Percentiles rank a stretch among this genome's conserved stretches.
phyloP scores from a whole-genome alignment of 2,113 vertebrate genomes.

The Petromus typicus region DNA sequence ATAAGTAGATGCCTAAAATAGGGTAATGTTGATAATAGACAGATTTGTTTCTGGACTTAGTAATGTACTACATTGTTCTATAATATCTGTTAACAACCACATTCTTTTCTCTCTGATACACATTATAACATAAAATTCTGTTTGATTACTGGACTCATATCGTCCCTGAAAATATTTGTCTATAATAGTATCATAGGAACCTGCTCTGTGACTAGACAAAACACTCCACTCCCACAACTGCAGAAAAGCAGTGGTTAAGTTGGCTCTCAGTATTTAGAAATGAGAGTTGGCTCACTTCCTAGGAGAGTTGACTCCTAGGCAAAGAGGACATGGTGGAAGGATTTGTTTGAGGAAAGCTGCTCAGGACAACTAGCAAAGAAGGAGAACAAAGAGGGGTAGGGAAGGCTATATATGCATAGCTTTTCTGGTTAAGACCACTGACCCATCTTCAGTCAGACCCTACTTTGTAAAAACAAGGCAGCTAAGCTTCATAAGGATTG shows the following conservation, averaged over 20 bases:
- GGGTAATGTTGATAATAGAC: not conserved
- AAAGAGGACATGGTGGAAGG: not conserved
- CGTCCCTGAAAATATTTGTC: not conserved
- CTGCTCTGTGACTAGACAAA: not conserved
- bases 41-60: not conserved
- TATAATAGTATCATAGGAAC: not conserved
- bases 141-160: not conserved
- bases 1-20: not conserved
- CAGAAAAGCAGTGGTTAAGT: not conserved
- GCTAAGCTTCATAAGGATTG: not conserved
- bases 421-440: not conserved
- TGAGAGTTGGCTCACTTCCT: not conserved
- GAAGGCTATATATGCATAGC: not conserved
- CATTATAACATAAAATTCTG: not conserved
- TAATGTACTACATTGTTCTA: not conserved
- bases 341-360: not conserved
- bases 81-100: not conserved
- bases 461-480: not conserved
- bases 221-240: not conserved
- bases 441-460: not conserved
- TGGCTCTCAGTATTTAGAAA: not conserved
- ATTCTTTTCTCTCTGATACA: not conserved
- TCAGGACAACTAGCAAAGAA: too few species aligned
- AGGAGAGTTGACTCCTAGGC: not conserved
- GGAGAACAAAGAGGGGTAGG: not conserved